phyloP scores from a whole-genome alignment of 2,113 vertebrate species.

The Phycodurus eques region DNA sequence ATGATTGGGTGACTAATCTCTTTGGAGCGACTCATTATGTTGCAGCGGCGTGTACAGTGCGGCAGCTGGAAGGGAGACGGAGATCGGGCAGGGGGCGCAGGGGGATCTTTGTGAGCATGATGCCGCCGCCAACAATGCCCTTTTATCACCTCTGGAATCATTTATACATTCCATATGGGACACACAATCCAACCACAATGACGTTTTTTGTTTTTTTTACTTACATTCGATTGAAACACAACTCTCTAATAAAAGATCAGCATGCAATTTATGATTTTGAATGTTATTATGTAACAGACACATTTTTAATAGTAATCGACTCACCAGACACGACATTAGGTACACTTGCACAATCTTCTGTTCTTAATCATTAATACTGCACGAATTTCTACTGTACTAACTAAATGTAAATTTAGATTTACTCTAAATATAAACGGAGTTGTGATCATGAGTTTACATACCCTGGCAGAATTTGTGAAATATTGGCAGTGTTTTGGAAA shows the following conservation, averaged over 20 bases:
- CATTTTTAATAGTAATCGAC: not conserved
- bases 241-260: constrained; percentile 28
- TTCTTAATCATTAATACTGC: not conserved
- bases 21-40: constrained; percentile 72
- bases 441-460: too few relatives aligned
- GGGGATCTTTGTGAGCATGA: constrained; percentile 60
- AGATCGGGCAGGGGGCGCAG: constrained; percentile 30
- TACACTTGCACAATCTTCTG: not conserved
- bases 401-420: too few relatives aligned
- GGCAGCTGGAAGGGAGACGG: constrained; percentile 64
- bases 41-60: constrained; percentile 57
- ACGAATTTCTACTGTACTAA: too few relatives aligned
- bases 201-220: constrained; percentile 3
- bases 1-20: constrained; percentile 75
- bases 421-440: too few relatives aligned
- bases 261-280: constrained; percentile 24
- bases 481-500: too few relatives aligned
- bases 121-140: constrained; percentile 43
- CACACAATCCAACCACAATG: constrained; percentile 42
- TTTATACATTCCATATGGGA: constrained; percentile 59
- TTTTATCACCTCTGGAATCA: constrained; percentile 58
- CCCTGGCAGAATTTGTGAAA: too few relatives aligned
- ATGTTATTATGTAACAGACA: constrained; percentile 15
- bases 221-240: constrained; percentile 16
- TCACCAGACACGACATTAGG: not conserved